Percentiles rank a stretch among this genome's conserved stretches.
Evolutionary conservation across 1,140 invertebrate genomes (phyloP).

Genomic region (Artemia franciscana): DNA sequence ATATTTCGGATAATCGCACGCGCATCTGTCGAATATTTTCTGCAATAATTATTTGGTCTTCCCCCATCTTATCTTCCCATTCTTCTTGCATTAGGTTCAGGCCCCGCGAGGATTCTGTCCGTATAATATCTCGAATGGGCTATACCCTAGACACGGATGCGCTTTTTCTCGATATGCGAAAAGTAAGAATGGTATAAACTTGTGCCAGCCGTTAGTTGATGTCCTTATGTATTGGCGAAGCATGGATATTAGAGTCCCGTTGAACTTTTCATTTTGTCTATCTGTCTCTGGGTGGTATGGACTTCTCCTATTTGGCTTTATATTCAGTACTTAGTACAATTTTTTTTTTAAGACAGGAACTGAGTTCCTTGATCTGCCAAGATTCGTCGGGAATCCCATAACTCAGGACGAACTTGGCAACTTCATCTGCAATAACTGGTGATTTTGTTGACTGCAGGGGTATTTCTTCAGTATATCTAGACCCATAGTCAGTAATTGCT

Average conservation of each 20-base stretch:
- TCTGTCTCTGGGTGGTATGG: not conserved
- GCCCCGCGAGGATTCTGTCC: not conserved
- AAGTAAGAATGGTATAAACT: not conserved
- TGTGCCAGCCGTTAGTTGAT: not conserved
- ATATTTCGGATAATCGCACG: not conserved
- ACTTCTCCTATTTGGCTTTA: not conserved
- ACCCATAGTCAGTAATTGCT: slow-evolving; percentile 16
- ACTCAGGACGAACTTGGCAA: not conserved
- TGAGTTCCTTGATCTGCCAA: not conserved
- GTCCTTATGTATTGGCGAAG: not conserved
- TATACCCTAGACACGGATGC: not conserved
- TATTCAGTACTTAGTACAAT: not conserved
- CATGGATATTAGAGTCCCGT: not conserved
- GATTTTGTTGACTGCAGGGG: slow-evolving; percentile 8
- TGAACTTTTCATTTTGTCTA: not conserved
- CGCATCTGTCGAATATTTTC: not conserved
- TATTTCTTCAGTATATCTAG: slow-evolving; percentile 15
- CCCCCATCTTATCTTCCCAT: not conserved
- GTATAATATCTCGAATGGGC: not conserved
- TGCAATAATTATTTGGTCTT: not conserved
- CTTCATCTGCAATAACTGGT: not conserved
- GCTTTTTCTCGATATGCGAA: not conserved
- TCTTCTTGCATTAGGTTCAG: not conserved
- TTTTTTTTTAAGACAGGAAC: not conserved
- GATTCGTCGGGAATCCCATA: not conserved